Base-by-base conservation (phyloP, 2,888 invertebrate species). In the Eupeodes latifasciatus region DNA sequence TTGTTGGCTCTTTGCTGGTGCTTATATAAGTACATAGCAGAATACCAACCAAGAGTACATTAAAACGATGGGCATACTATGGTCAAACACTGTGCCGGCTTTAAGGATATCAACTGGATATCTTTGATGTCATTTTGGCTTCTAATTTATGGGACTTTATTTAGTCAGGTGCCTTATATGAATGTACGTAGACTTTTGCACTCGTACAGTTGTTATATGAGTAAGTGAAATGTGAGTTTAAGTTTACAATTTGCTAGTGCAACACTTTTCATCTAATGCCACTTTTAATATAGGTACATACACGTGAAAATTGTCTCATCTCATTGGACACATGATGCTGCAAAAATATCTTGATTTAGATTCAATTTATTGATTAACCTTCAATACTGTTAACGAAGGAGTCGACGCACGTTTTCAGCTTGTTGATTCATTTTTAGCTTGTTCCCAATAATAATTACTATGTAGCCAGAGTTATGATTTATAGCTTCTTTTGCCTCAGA, bases 401-500 rank as follows among this genome's bases (percentile, higher is more conserved):
- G 12, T 16, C 5, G 5, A 10, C 6, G 34, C 36, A 47, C 40
- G 12, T 66, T 19, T 14, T 36, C 19, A 19, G 11, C 40, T 76
- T 47, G 16, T 12, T 19, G 14, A 16, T n/a, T 6, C 51, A 36
- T 36, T 36, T 19, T 19, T 19, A 19, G 36, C 36, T 36, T 36
- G 7, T 7, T 36, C 36, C 5, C 36, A 36, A 36, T 36, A 40
- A 40, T 40, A 47, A 36, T 74, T 51, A 53, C 6, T 36, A n/a
- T 14, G 14, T 11, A 47, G n/a, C 36, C 27, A 14, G 49, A 53
- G 7, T 79, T 86, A 79, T 86, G 86, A 86, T 86, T 86, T 83
- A 86, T 83, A 53, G 49, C 66, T 11, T 51, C 27, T 36, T 27
- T 44, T 62, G 47, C 62, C 10, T 10, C 34, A 55, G 57, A 51